Conservation (phyloP, 2,888 invertebrate genomes). For the Leptura quadrifasciata region DNA sequence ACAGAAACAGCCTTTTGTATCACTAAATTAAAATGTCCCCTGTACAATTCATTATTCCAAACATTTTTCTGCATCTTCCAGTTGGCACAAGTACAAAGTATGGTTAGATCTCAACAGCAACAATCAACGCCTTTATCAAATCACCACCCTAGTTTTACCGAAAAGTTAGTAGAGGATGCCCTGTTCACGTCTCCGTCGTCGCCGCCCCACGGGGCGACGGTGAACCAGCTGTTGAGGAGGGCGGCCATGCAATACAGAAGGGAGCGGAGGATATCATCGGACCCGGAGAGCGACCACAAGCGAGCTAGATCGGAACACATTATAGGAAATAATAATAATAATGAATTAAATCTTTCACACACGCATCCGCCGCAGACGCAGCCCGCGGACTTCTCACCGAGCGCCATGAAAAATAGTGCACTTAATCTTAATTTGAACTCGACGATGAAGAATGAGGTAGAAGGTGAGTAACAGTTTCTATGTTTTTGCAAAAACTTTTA, state of each 20-base stretch:
- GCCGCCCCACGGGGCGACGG: slow-evolving; percentile 77
- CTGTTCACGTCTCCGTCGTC: slow-evolving; percentile 77
- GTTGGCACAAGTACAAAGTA: slow-evolving; percentile 81
- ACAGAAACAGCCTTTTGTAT: neutral
- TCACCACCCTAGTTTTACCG: slow-evolving; percentile 73
- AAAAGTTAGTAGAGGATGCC: slow-evolving; percentile 75
- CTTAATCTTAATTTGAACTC: slow-evolving; percentile 66
- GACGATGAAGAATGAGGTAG: slow-evolving; percentile 71
- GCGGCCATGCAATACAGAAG: slow-evolving; percentile 73
- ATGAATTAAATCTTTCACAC: slow-evolving; percentile 68
- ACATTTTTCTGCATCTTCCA: slow-evolving; percentile 66
- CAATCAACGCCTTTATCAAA: slow-evolving; percentile 68
- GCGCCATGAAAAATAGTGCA: slow-evolving; percentile 77
- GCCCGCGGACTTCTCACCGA: slow-evolving; percentile 78
- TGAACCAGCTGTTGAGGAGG: slow-evolving; percentile 81
- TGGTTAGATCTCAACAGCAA: slow-evolving; percentile 78
- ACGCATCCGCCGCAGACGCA: slow-evolving; percentile 74
- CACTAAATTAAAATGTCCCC: neutral
- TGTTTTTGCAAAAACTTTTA: no score
- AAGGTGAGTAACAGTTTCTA: slow-evolving; percentile 52
- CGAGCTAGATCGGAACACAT: slow-evolving; percentile 74
- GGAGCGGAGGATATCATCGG: slow-evolving; percentile 79
- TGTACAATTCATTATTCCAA: neutral
- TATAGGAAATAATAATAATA: slow-evolving; percentile 73
- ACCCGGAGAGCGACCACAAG: slow-evolving; percentile 80